Percentiles rank a stretch among this genome's conserved stretches.
Evolutionary conservation across 2,113 vertebrate species (phyloP).

Genomic region (Apaloderma vittatum): DNA sequence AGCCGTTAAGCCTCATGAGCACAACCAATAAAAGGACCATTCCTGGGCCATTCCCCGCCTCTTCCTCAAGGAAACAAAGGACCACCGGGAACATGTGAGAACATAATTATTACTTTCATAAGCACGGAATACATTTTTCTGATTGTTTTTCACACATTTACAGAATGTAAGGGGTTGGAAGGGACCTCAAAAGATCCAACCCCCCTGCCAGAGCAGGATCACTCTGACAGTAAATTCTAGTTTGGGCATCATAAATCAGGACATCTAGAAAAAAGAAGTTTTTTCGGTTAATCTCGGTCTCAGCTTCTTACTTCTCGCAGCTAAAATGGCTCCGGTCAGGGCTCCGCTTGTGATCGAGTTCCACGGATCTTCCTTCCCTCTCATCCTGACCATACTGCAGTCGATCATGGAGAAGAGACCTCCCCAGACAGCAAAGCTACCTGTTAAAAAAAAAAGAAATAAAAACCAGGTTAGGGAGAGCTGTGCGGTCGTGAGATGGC

Average conservation of each 20-base stretch:
- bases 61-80: not conserved
- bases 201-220: too few species aligned
- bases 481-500: too few species aligned
- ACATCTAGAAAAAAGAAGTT: not conserved
- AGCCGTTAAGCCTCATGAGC: not conserved
- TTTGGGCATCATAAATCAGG: too few species aligned
- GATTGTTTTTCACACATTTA: too few species aligned
- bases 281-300: not conserved
- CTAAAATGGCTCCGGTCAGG: constrained; percentile 94
- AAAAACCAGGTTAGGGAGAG: not conserved
- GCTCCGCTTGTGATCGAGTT: constrained; percentile 97
- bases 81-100: rapidly evolving
- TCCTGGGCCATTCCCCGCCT: not conserved
- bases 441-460: constrained; percentile 67
- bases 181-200: too few species aligned
- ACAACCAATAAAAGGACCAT: not conserved
- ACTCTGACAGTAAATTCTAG: not conserved
- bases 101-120: not conserved
- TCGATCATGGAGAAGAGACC: constrained; percentile 98
- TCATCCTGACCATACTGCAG: constrained; percentile 92
- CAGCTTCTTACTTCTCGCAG: constrained; percentile 91
- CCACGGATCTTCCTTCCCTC: constrained; percentile 98
- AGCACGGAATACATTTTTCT: not conserved
- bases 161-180: too few species aligned
- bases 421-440: constrained; percentile 97